Percentiles rank a stretch among this genome's conserved stretches.
phyloP scores from a whole-genome alignment of 2,113 vertebrate species.

The Phalacrocorax pelagicus region DNA sequence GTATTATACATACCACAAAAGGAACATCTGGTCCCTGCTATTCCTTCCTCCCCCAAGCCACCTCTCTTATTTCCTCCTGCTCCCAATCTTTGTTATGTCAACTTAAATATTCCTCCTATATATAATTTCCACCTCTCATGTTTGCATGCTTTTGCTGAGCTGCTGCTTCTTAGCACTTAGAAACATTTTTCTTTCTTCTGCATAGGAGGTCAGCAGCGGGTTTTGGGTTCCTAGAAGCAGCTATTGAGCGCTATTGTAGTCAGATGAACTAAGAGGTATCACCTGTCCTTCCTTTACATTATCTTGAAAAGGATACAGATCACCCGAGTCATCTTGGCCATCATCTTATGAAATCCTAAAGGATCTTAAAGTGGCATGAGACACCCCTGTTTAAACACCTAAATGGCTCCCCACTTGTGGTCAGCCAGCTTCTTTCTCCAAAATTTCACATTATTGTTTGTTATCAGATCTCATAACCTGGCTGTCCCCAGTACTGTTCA shows the following conservation, averaged over 20 bases:
- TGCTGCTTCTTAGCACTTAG: not conserved
- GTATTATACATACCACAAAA: not conserved
- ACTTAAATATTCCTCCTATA: not conserved
- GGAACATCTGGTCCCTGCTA: not conserved
- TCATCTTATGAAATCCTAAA: not conserved
- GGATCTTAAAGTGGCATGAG: not conserved
- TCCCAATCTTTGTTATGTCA: not conserved
- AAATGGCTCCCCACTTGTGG: not conserved
- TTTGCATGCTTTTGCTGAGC: not conserved
- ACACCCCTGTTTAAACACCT: not conserved
- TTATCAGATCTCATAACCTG: not conserved
- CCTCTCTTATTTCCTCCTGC: not conserved
- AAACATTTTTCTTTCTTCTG: not conserved
- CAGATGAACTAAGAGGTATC: not conserved
- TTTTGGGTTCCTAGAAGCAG: not conserved
- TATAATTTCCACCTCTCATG: not conserved
- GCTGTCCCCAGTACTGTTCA: fast-evolving
- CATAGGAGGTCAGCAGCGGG: not conserved
- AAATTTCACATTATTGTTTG: not conserved
- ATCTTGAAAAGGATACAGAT: not conserved
- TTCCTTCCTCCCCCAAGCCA: not conserved
- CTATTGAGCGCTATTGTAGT: not conserved
- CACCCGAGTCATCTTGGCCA: not conserved
- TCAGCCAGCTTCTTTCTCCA: not conserved
- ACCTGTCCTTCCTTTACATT: not conserved